Percentiles rank a stretch among this genome's conserved stretches.
Evolutionary conservation across 2,113 vertebrate species (phyloP).

Genomic region (Sisor rabdophorus): DNA sequence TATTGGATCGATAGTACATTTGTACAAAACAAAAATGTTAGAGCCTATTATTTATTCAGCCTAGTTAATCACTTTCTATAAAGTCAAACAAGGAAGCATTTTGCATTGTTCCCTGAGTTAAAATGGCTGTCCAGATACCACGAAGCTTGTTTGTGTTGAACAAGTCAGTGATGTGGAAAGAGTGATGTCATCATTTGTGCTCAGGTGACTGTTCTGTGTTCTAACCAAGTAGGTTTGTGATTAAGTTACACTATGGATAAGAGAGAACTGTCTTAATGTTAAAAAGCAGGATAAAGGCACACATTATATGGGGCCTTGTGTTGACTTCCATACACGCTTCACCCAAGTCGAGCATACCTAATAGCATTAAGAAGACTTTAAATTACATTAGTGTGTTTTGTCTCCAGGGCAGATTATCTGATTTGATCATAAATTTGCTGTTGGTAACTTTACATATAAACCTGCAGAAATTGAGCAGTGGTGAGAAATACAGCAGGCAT

Average conservation of each 20-base stretch:
- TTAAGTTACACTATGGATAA: not conserved
- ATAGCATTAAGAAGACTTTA: constrained; percentile 16
- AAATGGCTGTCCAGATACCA: constrained; percentile 19
- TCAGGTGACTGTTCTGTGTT: constrained; percentile 29
- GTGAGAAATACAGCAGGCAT: not conserved
- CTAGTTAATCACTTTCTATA: constrained; percentile 19
- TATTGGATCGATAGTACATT: not conserved
- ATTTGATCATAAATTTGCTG: constrained; percentile 4
- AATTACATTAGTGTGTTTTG: constrained; percentile 17
- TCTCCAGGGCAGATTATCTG: not conserved
- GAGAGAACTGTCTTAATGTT: not conserved
- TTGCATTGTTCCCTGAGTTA: constrained; percentile 3
- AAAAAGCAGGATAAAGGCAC: not conserved
- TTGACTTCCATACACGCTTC: not conserved
- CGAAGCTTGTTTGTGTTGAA: constrained; percentile 28
- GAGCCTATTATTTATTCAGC: not conserved
- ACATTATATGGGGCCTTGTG: not conserved
- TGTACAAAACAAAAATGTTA: not conserved
- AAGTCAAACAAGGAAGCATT: constrained; percentile 27
- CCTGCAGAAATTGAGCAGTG: not conserved
- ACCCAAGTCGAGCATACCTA: not conserved
- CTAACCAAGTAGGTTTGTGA: not conserved
- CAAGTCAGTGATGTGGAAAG: constrained; percentile 31
- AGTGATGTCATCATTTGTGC: constrained; percentile 30
- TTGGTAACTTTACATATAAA: constrained; percentile 8